These are phyloP conservation scores for Dryobates pubescens DNA, from an alignment of 2,797 vertebrate species.

Conservation along the genomic window DNA sequence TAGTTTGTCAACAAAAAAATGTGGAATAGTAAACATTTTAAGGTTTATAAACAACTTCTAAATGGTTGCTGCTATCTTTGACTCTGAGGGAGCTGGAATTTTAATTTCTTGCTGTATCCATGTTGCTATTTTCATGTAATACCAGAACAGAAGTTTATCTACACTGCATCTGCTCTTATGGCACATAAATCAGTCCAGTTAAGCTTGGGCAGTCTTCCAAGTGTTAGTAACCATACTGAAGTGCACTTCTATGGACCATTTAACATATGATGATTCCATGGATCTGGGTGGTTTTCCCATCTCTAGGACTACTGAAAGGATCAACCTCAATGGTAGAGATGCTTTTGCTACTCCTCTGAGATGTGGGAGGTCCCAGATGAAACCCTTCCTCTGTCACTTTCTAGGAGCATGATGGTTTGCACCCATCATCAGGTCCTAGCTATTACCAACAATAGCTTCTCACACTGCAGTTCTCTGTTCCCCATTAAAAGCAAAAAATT, in stretches of 20 bases:
- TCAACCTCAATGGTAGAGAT: not conserved
- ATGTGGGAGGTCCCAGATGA: not conserved
- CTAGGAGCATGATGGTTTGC: not conserved
- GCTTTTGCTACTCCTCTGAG: not conserved
- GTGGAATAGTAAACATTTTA: constrained; percentile 46
- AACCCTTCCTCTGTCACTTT: not conserved
- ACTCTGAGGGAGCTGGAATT: not conserved
- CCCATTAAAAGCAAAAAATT: not conserved
- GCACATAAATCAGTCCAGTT: not conserved
- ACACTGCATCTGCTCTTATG: not conserved
- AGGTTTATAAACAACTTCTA: not conserved
- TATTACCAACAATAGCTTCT: not conserved
- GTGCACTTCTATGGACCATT: not conserved
- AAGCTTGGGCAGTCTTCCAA: not conserved
- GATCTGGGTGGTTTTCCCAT: not conserved
- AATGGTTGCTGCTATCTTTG: not conserved
- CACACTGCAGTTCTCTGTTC: not conserved
- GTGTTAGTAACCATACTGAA: not conserved
- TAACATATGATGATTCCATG: not conserved
- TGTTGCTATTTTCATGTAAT: not conserved
- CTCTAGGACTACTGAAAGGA: not conserved
- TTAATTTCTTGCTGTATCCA: not conserved
- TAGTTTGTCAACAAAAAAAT: constrained; percentile 14
- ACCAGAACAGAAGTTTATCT: not conserved
- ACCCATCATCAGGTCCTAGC: not conserved